Conservation (phyloP, 2,113 vertebrate species). For the Jacana jacana region DNA sequence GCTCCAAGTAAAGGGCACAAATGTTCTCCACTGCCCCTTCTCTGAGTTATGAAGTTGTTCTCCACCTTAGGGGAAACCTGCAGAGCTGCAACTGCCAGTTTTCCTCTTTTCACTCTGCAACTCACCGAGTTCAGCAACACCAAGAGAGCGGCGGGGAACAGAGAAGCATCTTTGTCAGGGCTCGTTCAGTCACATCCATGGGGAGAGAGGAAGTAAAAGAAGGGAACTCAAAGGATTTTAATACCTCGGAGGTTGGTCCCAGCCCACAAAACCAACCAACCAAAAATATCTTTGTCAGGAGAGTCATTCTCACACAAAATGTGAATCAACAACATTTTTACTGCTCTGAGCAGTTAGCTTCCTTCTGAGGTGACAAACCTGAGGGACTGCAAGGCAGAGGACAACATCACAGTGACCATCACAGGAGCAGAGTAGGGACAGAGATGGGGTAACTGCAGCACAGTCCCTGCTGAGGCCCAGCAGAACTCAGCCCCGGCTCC, state of each 20-base stretch:
- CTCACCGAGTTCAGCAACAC: neutral
- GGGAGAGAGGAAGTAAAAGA: neutral
- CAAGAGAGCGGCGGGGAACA: neutral
- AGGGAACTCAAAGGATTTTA: neutral
- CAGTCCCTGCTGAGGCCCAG: rapidly evolving
- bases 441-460: neutral
- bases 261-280: neutral
- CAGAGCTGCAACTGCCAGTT: neutral
- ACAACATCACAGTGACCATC: neutral
- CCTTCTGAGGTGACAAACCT: neutral
- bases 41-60: neutral
- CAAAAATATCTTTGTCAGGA: neutral
- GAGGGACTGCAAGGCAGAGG: neutral
- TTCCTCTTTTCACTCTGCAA: neutral
- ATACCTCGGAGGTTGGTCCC: neutral
- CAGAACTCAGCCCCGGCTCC: rapidly evolving
- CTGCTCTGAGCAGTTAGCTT: neutral
- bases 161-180: neutral
- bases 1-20: neutral
- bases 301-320: neutral
- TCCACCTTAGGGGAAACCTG: neutral
- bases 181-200: neutral
- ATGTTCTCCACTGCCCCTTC: neutral
- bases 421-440: neutral
- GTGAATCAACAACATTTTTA: neutral